Base-by-base conservation (phyloP, 2,797 vertebrate species). In the Myotis daubentonii region DNA sequence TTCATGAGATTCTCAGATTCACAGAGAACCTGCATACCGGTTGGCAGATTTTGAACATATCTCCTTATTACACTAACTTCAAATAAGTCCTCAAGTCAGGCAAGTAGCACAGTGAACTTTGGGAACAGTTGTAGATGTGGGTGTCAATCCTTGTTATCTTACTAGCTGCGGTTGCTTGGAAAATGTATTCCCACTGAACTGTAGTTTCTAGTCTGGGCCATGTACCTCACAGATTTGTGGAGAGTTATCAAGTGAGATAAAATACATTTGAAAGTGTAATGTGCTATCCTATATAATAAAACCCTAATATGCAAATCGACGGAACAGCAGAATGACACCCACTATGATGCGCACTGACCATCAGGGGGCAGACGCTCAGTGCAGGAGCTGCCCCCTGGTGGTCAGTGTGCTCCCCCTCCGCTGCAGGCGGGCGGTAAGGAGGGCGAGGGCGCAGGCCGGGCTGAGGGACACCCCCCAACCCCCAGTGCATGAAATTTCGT, bases 211-310 rank as follows among this genome's bases (percentile, higher is more conserved):
- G 41, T 30, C n/a, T 84, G 60, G 75, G 81, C 4, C 44, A 89
- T 1, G 5, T 62, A 83, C 44, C 23, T 36, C 8, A 20, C 41
- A 87, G 70, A 41, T 75, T 57, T 93, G 71, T 36, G 75, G 19
- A 44, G 23, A 10, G 22, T 87, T 87, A 68, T 55, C 30, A 93
- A 78, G 28, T 75, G 44, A 90, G 51, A 94, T 47, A 72, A 93
- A 75, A 80, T 70, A 75, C 3, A 74, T 51, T 57, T 30, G n/a
- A 23, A 88, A 81, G 4, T 49, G n/a, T 74, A 70, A 49, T 53
- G 19, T 90, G 41, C 36, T 60, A 90, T 16, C 25, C 57, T 62
- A 62, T 15, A 62, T 62, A 28, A 62, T 62, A 62, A 62, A 62
- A 62, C 12, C 25, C 57, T 62, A 62, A 28, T 62, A 60, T 60